Evolutionary conservation across 2,797 vertebrate species (phyloP), one percentile per base, ranked within the genome.

Genomic region (Vultur gryphus): DNA sequence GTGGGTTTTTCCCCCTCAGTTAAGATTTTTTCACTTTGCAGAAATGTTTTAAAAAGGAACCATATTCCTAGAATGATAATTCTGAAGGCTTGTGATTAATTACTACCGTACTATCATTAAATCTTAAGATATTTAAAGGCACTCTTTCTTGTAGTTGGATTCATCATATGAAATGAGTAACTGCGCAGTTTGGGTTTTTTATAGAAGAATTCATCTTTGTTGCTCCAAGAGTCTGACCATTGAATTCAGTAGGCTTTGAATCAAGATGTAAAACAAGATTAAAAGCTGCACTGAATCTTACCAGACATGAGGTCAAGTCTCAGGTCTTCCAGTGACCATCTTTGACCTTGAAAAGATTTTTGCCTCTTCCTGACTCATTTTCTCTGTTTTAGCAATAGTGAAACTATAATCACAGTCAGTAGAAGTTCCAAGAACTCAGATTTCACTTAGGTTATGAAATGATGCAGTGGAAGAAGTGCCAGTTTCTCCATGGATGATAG

Each of bases 1-100:
- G 18, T 57, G 19, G 9, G 9, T 2, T 84, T 81, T 57, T 0
- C 13, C 16, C 10, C 7, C 29, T 21, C 10, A 18, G 9, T 79
- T 62, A 83, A 46, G 24, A 11, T 18, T 78, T 81, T 67, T 66
- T 61, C n/a, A 49, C 49, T 84, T 73, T 48, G 49, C 72, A 91
- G 72, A 75, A 65, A 52, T 57, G 11, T 67, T 91, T 51, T 31
- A 31, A 41, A 51, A 96, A 93, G 37, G 69, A 65, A 28, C 59
- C 31, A 7, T 92, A 89, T 70, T 85, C 31, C 23, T 72, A 49
- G 33, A 78, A 72, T 77, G 58, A 49, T 94, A 78, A 94, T 70
- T 46, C 35, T 66, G 61, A 94, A 69, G 49, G 39, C 26, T 93
- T 87, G 43, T 88, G 44, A 78, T 95, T 95, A 93, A 80, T 95